Percentiles rank a stretch among this genome's conserved stretches.
These are phyloP conservation scores for Marmota monax DNA, from an alignment of 2,113 vertebrate species.

Conservation along the genomic window DNA sequence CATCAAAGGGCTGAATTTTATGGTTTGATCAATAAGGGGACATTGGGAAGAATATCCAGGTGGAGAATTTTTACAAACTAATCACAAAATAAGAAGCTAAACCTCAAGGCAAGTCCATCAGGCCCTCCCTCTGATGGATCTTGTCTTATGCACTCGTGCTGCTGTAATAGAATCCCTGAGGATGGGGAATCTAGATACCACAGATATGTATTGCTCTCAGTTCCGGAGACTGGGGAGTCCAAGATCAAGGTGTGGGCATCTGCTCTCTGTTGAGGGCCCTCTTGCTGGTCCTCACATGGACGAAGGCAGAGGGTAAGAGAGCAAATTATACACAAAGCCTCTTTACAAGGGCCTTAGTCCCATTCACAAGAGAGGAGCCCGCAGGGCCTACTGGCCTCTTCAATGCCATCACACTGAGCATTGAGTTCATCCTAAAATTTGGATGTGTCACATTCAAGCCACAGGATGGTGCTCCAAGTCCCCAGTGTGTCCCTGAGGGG, in stretches of 20 bases:
- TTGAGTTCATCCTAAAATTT: not conserved
- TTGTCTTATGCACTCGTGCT: no score
- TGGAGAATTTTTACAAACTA: not conserved
- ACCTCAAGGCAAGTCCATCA: not conserved
- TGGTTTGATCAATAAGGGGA: no score
- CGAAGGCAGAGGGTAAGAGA: not conserved
- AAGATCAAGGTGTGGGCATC: not conserved
- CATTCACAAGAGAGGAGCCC: not conserved
- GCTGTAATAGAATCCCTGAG: not conserved
- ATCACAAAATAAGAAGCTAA: not conserved
- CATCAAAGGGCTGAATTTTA: not conserved
- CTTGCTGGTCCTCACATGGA: not conserved
- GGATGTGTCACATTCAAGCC: no score
- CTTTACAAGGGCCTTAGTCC: not conserved
- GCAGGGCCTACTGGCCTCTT: not conserved
- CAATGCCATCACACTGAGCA: not conserved
- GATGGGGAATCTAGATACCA: not conserved
- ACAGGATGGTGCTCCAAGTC: not conserved
- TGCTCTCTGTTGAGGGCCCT: not conserved
- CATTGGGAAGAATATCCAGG: not conserved
- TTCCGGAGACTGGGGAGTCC: not conserved
- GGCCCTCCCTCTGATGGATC: rapidly evolving
- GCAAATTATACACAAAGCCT: no score
- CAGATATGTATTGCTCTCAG: not conserved
- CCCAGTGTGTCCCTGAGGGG: no score